These are phyloP conservation scores for Acrocephalus scirpaceus DNA, from an alignment of 2,797 vertebrate species.

Conservation along the genomic window DNA sequence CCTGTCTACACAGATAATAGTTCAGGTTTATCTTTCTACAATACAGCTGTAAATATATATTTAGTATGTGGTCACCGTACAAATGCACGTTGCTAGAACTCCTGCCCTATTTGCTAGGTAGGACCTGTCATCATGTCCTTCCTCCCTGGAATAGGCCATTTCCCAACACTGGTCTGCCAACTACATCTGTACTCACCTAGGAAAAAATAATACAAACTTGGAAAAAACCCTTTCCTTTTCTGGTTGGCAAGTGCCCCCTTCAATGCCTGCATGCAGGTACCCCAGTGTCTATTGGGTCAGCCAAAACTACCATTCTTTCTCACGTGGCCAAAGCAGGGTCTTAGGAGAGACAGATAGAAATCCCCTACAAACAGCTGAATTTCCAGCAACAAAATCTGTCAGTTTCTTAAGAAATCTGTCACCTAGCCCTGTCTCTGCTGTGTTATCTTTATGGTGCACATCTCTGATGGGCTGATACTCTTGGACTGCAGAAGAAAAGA, in stretches of 20 bases:
- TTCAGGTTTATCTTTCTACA: background rate
- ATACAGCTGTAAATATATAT: background rate
- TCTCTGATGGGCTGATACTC: background rate
- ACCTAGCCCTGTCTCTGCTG: background rate
- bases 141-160: background rate
- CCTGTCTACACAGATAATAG: background rate
- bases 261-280: background rate
- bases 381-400: background rate
- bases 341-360: background rate
- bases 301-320: background rate
- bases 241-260: background rate
- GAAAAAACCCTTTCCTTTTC: background rate
- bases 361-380: background rate
- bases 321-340: background rate
- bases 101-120: background rate
- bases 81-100: background rate
- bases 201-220: background rate
- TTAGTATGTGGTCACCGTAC: fast-evolving
- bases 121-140: background rate
- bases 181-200: background rate
- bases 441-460: background rate
- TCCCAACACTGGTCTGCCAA: fast-evolving
- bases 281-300: background rate
- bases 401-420: background rate
- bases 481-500: background rate